These are phyloP conservation scores for Puntigrus tetrazona DNA, from an alignment of 2,113 vertebrate species.

Conservation along the genomic window DNA sequence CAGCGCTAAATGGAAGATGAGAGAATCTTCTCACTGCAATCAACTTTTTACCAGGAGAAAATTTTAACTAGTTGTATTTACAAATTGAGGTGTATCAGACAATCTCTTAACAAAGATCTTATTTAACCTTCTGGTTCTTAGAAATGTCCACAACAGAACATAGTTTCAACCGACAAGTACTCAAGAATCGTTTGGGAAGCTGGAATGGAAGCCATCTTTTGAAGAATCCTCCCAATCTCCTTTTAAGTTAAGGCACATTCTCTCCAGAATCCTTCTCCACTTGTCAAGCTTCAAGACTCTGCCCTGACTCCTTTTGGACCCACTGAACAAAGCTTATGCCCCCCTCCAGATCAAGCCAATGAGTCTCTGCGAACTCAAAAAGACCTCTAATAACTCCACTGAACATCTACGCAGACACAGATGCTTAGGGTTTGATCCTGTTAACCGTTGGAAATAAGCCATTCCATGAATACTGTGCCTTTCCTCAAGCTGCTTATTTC, in stretches of 20 bases:
- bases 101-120: slow-evolving; percentile 12
- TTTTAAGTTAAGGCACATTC: slow-evolving; percentile 69
- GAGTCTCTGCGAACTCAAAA: slow-evolving; percentile 57
- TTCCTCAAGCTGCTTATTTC: slow-evolving; percentile 32
- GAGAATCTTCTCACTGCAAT: slow-evolving; percentile 26
- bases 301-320: slow-evolving; percentile 63
- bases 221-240: slow-evolving; percentile 42
- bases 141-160: neutral
- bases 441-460: slow-evolving; percentile 21
- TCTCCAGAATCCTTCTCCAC: slow-evolving; percentile 54
- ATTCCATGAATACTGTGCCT: slow-evolving; percentile 22
- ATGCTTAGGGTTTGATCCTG: slow-evolving; percentile 36
- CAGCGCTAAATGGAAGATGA: slow-evolving; percentile 35
- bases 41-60: slow-evolving; percentile 31
- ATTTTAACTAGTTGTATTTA: slow-evolving; percentile 33
- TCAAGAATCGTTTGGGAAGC: slow-evolving; percentile 10
- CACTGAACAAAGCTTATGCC: slow-evolving; percentile 58
- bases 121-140: slow-evolving; percentile 3
- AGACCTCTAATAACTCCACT: slow-evolving; percentile 26
- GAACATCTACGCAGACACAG: slow-evolving; percentile 20
- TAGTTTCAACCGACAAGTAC: slow-evolving; percentile 2
- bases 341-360: slow-evolving; percentile 65
- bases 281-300: slow-evolving; percentile 62
- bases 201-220: slow-evolving; percentile 42
- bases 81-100: slow-evolving; percentile 40